phyloP scores from a whole-genome alignment of 2,113 vertebrate species.

The Clarias magur region DNA sequence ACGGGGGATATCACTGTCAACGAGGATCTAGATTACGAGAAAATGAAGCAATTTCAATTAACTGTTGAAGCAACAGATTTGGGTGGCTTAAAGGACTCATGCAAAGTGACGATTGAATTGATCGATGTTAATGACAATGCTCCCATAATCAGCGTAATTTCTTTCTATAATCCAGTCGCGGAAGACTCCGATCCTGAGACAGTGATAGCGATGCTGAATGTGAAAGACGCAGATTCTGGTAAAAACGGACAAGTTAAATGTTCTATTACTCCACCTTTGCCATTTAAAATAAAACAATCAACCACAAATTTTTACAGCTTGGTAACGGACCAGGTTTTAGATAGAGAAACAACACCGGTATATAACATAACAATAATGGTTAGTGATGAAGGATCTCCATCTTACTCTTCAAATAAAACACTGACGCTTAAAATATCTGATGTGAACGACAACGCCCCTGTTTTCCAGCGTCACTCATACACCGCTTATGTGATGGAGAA shows the following conservation, averaged over 20 bases:
- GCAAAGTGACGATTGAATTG: conserved; percentile 77
- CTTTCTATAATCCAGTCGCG: conserved; percentile 66
- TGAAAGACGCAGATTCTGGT: conserved; percentile 73
- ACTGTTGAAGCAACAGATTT: conserved; percentile 77
- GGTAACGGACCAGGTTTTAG: conserved; percentile 71
- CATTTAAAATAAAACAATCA: conserved; percentile 69
- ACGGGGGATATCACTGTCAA: conserved; percentile 71
- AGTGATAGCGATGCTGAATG: conserved; percentile 72
- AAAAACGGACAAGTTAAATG: conserved; percentile 70
- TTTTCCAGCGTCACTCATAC: conserved; percentile 59
- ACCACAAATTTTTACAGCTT: conserved; percentile 72
- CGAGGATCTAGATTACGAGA: conserved; percentile 77
- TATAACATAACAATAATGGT: conserved; percentile 80
- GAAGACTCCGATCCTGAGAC: conserved; percentile 67
- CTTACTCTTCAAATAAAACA: conserved; percentile 64
- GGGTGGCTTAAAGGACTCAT: conserved; percentile 67
- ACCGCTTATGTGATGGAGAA: conserved; percentile 67
- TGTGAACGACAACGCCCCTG: conserved; percentile 74
- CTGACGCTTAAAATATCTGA: conserved; percentile 71
- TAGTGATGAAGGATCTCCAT: conserved; percentile 67
- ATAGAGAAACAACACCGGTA: conserved; percentile 77
- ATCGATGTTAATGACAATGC: conserved; percentile 71
- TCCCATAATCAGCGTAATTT: conserved; percentile 72
- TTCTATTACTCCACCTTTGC: conserved; percentile 61
- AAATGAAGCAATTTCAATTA: conserved; percentile 68